phyloP scores from a whole-genome alignment of 1,140 invertebrate species.

The Drosophila lacteicornis region DNA sequence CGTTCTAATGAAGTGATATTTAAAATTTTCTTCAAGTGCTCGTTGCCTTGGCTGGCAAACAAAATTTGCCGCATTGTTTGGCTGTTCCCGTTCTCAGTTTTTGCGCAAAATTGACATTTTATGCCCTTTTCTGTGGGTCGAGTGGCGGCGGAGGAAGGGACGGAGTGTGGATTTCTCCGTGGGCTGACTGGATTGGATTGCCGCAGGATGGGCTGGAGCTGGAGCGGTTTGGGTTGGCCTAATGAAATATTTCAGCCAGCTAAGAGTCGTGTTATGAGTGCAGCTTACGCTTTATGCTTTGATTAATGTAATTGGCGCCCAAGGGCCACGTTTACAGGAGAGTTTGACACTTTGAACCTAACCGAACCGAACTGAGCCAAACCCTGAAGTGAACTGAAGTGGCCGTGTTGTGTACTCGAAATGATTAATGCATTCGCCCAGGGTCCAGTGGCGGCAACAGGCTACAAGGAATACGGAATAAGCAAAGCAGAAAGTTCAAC shows the following conservation, averaged over 20 bases:
- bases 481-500: slow-evolving; percentile 21
- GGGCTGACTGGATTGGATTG: slow-evolving; percentile 5
- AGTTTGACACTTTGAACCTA: slow-evolving; percentile 55
- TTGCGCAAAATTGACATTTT: slow-evolving; percentile 65
- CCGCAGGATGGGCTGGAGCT: background rate
- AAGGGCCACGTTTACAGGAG: slow-evolving; percentile 26
- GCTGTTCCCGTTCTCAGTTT: slow-evolving; percentile 13
- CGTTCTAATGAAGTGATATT: background rate
- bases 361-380: background rate
- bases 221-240: slow-evolving; percentile 10
- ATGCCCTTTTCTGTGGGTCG: slow-evolving; percentile 52
- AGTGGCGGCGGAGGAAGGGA: slow-evolving; percentile 5
- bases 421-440: slow-evolving; percentile 66
- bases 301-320: slow-evolving; percentile 78
- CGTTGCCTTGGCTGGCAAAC: slow-evolving; percentile 15
- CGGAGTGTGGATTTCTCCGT: slow-evolving; percentile 12
- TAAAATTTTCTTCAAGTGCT: slow-evolving; percentile 3
- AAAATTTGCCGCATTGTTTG: slow-evolving; percentile 57
- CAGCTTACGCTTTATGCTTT: slow-evolving; percentile 57
- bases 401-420: slow-evolving; percentile 45
- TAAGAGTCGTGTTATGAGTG: slow-evolving; percentile 52
- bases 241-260: slow-evolving; percentile 69
- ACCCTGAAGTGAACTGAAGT: slow-evolving; percentile 7
- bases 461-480: slow-evolving; percentile 4
- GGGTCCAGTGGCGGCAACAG: slow-evolving; percentile 14